A percentile compares a stretch with the other conserved stretches of the same genome.
phyloP scores from a whole-genome alignment of 2,113 vertebrate species.

The Phalacrocorax brasilianus region DNA sequence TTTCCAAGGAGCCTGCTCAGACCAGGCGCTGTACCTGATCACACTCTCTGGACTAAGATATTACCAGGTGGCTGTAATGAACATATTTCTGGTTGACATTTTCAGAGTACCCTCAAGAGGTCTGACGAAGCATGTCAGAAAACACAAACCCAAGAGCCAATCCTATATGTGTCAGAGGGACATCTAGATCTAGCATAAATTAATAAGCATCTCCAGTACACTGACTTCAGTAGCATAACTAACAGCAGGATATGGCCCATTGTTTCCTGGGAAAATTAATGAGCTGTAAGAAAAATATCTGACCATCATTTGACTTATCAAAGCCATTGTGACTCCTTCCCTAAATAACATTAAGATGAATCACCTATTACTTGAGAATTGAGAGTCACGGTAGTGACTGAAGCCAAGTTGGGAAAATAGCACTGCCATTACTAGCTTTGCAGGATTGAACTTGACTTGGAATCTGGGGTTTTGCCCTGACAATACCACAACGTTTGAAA shows the following conservation, averaged over 20 bases:
- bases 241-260: constrained; percentile 42
- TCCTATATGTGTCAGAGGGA: background rate
- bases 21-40: background rate
- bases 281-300: constrained; percentile 62
- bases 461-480: constrained; percentile 58
- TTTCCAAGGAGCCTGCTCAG: background rate
- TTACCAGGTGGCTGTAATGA: background rate
- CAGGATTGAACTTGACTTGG: constrained; percentile 72
- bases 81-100: background rate
- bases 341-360: constrained; percentile 64
- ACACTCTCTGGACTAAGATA: background rate
- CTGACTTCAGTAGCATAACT: background rate
- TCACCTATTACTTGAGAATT: constrained; percentile 61
- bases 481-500: constrained; percentile 46
- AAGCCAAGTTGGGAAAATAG: constrained; percentile 52
- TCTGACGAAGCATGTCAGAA: background rate
- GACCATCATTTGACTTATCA: constrained; percentile 70
- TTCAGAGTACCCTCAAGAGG: background rate
- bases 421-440: constrained; percentile 19
- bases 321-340: constrained; percentile 60
- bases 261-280: constrained; percentile 60
- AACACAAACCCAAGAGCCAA: background rate
- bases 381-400: constrained; percentile 60
- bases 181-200: background rate
- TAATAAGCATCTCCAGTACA: constrained; percentile 1